Evolutionary conservation across 2,888 invertebrate species (phyloP).

Genomic region (Nomada goodeniana): DNA sequence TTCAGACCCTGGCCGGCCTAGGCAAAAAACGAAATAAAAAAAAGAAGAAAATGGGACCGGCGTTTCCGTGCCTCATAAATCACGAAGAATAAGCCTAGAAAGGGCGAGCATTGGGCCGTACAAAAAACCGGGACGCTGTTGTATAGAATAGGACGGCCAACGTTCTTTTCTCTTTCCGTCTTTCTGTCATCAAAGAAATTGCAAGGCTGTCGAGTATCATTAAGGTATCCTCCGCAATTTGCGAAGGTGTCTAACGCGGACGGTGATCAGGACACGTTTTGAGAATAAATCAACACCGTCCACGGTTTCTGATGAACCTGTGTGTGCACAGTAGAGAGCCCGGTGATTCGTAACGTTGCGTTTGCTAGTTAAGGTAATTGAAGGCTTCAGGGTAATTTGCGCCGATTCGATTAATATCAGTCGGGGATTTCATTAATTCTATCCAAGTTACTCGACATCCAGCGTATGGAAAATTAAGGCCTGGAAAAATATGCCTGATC

Average conservation of each 20-base stretch:
- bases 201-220: constrained; percentile 41
- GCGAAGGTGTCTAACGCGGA: constrained; percentile 42
- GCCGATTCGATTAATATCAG: not conserved
- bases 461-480: not conserved
- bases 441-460: not conserved
- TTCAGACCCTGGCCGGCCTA: constrained; percentile 64
- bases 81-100: constrained; percentile 75
- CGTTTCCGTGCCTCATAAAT: constrained; percentile 78
- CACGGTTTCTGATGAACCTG: constrained; percentile 16
- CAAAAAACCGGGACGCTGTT: constrained; percentile 52
- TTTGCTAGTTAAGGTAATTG: constrained; percentile 2
- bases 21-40: constrained; percentile 41
- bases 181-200: constrained; percentile 41
- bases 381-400: constrained; percentile 18
- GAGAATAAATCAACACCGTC: constrained; percentile 19
- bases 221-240: constrained; percentile 45
- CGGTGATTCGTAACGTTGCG: not conserved
- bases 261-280: constrained; percentile 42
- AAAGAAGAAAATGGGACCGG: constrained; percentile 54
- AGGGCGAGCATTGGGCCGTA: constrained; percentile 26
- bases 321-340: not conserved
- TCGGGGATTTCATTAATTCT: not conserved
- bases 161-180: constrained; percentile 49
- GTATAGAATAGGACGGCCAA: constrained; percentile 57
- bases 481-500: not conserved